phyloP scores from a whole-genome alignment of 2,113 vertebrate species.

The Progne subis region DNA sequence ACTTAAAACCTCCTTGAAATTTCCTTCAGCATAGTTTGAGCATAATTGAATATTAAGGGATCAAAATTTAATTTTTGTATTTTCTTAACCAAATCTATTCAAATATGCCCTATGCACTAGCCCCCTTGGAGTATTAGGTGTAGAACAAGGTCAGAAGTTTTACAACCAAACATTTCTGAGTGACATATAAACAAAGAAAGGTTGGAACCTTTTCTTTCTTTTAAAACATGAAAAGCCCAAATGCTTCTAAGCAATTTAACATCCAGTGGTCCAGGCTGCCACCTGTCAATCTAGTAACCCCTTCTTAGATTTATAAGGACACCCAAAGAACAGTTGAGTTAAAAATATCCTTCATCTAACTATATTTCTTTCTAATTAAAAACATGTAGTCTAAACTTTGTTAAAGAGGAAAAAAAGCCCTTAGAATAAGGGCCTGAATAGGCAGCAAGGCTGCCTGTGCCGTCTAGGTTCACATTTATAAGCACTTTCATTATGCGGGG shows the following conservation, averaged over 20 bases:
- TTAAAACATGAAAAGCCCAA: conserved; percentile 31
- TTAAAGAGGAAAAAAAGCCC: background rate
- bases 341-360: conserved; percentile 12
- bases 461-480: conserved; percentile 54
- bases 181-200: conserved; percentile 56
- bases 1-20: conserved; percentile 64
- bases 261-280: conserved; percentile 27
- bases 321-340: conserved; percentile 16
- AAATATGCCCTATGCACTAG: conserved; percentile 22
- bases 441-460: background rate
- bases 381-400: background rate
- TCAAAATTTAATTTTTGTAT: conserved; percentile 61
- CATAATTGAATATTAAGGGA: conserved; percentile 68
- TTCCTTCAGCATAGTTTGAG: conserved; percentile 60
- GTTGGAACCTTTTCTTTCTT: conserved; percentile 35
- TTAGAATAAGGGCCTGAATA: conserved; percentile 19
- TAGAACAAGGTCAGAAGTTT: conserved; percentile 58
- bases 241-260: conserved; percentile 35
- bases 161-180: conserved; percentile 20
- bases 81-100: conserved; percentile 67
- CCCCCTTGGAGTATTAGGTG: conserved; percentile 23
- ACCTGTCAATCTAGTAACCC: conserved; percentile 36
- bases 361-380: conserved; percentile 35
- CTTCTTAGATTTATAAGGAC: background rate
- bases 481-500: conserved; percentile 43